Evolutionary conservation across 2,113 vertebrate species (phyloP), one percentile per base, ranked within the genome.

Genomic region (Lutjanus erythropterus): DNA sequence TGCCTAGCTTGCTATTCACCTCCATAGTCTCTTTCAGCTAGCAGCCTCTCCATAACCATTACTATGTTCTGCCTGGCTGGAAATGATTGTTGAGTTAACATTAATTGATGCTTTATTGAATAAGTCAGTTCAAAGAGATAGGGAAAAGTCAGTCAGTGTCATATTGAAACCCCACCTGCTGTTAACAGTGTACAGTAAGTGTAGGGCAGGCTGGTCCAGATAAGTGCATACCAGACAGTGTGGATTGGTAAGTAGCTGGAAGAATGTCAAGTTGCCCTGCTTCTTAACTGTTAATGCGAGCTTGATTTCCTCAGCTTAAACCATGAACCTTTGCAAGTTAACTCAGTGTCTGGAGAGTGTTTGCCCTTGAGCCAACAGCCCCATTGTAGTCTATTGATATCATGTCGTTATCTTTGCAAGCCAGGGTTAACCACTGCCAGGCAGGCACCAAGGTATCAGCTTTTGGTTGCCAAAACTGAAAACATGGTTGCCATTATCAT

Each of bases 221-320:
- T 75, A 27, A 37, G 77, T 76, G 59, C 75, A 84, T 65, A 61
- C 78, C 81, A 79, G 61, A 65, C 58, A 61, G 35, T 49, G 61
- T 37, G 53, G 52, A 41, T 16, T 41, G 69, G 11, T 77, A 61
- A 80, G 66, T 55, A 71, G 64, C 33, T 87, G 86, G 80, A 65
- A 68, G 6, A n/a, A 6, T 65, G 39, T 59, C 71, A 84, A 59
- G 42, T n/a, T 67, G 29, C 16, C 61, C 47, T 67, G 60, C 70
- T 82, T 52, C 62, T 82, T 64, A 70, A 66, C 71, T 59, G 59
- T 78, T 69, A 60, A 79, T 75, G 47, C 35, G 27, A 80, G 46
- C 14, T 66, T 47, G 60, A 77, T 80, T 75, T 62, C 14, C 14
- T 1, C 49, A 71, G 58, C 14, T 78, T 75, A 47, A 66, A 27